A percentile compares a stretch with the other conserved stretches of the same genome.
phyloP scores from a whole-genome alignment of 2,113 vertebrate species.

The Ptychochromis oligacanthus region DNA sequence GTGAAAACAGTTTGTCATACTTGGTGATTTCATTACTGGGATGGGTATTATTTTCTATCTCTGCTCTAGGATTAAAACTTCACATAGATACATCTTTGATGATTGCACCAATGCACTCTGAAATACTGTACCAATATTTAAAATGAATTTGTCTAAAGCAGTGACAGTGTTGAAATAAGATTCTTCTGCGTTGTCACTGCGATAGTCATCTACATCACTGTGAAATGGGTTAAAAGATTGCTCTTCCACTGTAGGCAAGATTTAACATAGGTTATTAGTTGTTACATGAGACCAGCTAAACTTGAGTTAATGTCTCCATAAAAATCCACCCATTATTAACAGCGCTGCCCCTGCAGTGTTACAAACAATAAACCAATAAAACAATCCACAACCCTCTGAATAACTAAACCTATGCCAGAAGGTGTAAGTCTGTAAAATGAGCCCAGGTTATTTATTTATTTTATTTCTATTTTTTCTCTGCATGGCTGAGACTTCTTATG shows the following conservation, averaged over 20 bases:
- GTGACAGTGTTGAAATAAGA: background rate
- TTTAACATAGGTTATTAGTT: background rate
- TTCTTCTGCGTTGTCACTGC: background rate
- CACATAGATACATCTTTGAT: background rate
- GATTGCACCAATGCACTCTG: background rate
- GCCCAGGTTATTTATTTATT: background rate
- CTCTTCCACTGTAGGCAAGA: background rate
- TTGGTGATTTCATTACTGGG: background rate
- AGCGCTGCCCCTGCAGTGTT: background rate
- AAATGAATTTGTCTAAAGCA: too few species aligned
- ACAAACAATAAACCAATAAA: background rate
- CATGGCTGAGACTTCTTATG: background rate
- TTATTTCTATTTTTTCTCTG: background rate
- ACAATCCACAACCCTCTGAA: background rate
- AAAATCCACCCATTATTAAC: background rate
- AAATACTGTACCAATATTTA: background rate
- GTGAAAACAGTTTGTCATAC: background rate
- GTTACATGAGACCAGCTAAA: background rate
- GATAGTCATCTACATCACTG: background rate
- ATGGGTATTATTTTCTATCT: background rate
- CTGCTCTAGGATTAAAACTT: background rate
- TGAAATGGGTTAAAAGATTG: background rate
- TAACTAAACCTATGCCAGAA: rapidly evolving
- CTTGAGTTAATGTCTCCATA: background rate
- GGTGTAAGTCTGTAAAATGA: background rate